Evolutionary conservation across 2,113 vertebrate species (phyloP).

Genomic region (Taurulus bubalis): DNA sequence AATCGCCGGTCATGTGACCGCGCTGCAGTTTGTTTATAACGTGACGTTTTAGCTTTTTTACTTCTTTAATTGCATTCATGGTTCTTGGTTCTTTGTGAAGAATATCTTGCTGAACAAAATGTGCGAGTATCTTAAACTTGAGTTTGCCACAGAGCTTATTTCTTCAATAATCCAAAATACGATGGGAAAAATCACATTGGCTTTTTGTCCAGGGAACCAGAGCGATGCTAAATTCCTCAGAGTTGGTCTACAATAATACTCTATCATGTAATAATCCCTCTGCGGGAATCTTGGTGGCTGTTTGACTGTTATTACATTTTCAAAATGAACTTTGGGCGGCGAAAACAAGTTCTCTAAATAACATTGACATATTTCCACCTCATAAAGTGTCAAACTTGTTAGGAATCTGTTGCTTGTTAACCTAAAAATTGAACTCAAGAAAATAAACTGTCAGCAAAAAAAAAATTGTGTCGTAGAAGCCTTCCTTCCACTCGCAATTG

Average conservation of each 20-base stretch:
- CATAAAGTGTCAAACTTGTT: neutral
- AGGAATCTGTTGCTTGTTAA: neutral
- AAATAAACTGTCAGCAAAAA: neutral
- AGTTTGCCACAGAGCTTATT: neutral
- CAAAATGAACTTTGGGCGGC: neutral
- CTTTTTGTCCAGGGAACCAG: neutral
- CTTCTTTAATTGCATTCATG: too few relatives aligned
- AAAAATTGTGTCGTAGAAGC: neutral
- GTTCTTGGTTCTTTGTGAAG: neutral
- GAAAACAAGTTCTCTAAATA: neutral
- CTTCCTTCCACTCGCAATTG: neutral
- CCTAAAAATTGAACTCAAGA: conserved; percentile 17
- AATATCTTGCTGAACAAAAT: neutral
- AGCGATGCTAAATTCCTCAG: neutral
- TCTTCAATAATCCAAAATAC: too few relatives aligned
- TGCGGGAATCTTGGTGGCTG: neutral
- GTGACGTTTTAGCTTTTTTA: too few relatives aligned
- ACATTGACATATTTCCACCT: neutral
- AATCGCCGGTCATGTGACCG: too few relatives aligned
- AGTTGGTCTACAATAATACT: neutral
- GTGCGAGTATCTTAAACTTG: too few relatives aligned
- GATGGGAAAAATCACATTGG: too few relatives aligned
- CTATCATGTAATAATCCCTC: neutral
- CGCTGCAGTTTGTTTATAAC: too few relatives aligned
- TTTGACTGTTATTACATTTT: neutral